Percentiles rank a stretch among this genome's conserved stretches.
phyloP scores from a whole-genome alignment of 1,140 invertebrate species.

The Drosophila funebris region DNA sequence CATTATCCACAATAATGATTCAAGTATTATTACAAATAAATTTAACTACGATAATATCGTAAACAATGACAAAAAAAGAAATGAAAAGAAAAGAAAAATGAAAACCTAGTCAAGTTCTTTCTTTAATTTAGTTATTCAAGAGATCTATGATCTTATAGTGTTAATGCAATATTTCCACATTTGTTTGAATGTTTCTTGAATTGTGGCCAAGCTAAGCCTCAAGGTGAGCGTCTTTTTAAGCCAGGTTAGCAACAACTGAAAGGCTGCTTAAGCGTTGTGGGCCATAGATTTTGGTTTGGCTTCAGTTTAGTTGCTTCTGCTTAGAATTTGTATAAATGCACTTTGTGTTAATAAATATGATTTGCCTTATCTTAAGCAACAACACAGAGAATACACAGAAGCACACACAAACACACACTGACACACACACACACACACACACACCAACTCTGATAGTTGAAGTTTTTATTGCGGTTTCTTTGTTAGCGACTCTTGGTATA shows the following conservation, averaged over 20 bases:
- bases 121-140: too few species aligned
- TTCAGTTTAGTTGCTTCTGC: neutral
- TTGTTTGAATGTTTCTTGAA: too few species aligned
- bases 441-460: neutral
- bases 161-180: too few species aligned
- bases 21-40: neutral
- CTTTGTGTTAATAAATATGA: slow-evolving; percentile 1
- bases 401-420: neutral
- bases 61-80: too few species aligned
- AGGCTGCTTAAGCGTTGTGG: neutral
- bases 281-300: neutral
- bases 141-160: neutral
- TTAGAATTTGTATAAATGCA: neutral
- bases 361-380: slow-evolving; percentile 28
- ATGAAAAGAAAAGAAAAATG: too few species aligned
- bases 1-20: neutral
- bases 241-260: neutral
- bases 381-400: too few species aligned
- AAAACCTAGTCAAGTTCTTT: too few species aligned
- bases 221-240: slow-evolving; percentile 24
- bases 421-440: neutral
- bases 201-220: neutral
- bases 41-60: neutral
- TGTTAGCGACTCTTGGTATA: slow-evolving; percentile 8
- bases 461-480: slow-evolving; percentile 34